These are phyloP conservation scores for Etheostoma spectabile DNA, from an alignment of 2,113 vertebrate species.

Conservation along the genomic window DNA sequence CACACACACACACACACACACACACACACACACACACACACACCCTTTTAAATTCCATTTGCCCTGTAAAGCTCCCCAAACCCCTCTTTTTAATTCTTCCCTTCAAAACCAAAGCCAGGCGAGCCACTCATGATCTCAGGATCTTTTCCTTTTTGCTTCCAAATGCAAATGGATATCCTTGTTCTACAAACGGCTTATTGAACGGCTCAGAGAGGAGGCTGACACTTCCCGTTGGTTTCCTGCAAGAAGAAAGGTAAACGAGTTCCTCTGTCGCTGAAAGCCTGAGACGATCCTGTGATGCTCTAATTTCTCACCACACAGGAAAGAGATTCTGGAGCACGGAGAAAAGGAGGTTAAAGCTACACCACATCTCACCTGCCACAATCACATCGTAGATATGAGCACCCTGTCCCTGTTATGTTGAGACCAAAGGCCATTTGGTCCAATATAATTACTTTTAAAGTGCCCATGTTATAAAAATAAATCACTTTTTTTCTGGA, in stretches of 20 bases:
- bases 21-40: constrained; percentile 27
- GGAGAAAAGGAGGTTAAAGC: not conserved
- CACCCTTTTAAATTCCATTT: constrained; percentile 39
- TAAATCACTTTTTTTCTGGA: no score
- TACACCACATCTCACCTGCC: not conserved
- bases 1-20: not conserved
- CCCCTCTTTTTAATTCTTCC: constrained; percentile 52
- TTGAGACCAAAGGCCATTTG: not conserved
- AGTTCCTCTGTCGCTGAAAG: not conserved
- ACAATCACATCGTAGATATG: not conserved
- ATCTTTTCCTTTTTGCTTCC: constrained; percentile 50
- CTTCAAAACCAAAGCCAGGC: constrained; percentile 51
- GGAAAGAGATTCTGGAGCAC: not conserved
- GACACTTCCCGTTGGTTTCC: constrained; percentile 11
- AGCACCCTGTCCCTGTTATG: not conserved
- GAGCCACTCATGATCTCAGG: constrained; percentile 54
- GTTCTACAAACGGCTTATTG: constrained; percentile 62
- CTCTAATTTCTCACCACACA: constrained; percentile 1
- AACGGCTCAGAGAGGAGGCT: constrained; percentile 29
- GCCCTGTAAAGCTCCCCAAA: constrained; percentile 43
- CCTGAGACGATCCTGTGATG: not conserved
- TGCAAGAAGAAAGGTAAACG: not conserved
- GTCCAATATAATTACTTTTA: not conserved
- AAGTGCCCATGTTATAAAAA: no score
- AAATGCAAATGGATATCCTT: constrained; percentile 67